Base-by-base conservation (phyloP, 2,888 invertebrate genomes). In the Dastarcus helophoroides region DNA sequence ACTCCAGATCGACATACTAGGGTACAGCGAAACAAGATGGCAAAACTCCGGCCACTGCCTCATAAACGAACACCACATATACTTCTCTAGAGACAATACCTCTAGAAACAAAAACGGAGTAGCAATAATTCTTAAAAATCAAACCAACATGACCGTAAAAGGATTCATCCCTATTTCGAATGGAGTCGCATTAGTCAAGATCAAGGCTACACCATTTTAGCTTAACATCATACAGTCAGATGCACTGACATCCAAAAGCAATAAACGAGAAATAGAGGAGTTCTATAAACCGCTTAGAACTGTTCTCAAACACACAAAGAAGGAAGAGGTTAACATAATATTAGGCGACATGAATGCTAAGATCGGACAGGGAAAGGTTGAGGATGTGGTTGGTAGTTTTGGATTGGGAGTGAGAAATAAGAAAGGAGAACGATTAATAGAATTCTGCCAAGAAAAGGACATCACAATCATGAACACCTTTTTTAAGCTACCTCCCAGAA, bases 21-120 rank as follows among this genome's bases (percentile, higher is more conserved):
- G 29, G 8, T 35, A 26, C 29, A 35, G 32, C 14, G 32, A 35
- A 11, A 35, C 36, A 35, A 35, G 31, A 35, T 32, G 26, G 28
- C 26, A 19, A 17, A 26, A 34, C 14, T 29, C 36, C 3, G 26
- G 24, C 3, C 26, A 33, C 28, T 35, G 29, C 31, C 23, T 14
- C 11, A 33, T 35, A 35, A 25, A 33, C 14, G 19, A 29, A 33
- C 32, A 35, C 21, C 28, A 35, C 14, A 35, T 36, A 33, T 25
- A 32, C 9, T 31, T 25, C 26, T 31, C 31, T 7, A 26, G 26
- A 26, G 24, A 32, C 14, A 13, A 32, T 32, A 19, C 3, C n/a
- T 10, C 15, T 3, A 26, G 19, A 26, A 22, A 26, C 27, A 14
- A 9, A 32, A 33, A 36, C 14, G 30, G 30, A 26, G 33, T 36